These are phyloP conservation scores for Masnerella sp. DNA, from an alignment of 2,888 invertebrate genomes.

Conservation along the genomic window DNA sequence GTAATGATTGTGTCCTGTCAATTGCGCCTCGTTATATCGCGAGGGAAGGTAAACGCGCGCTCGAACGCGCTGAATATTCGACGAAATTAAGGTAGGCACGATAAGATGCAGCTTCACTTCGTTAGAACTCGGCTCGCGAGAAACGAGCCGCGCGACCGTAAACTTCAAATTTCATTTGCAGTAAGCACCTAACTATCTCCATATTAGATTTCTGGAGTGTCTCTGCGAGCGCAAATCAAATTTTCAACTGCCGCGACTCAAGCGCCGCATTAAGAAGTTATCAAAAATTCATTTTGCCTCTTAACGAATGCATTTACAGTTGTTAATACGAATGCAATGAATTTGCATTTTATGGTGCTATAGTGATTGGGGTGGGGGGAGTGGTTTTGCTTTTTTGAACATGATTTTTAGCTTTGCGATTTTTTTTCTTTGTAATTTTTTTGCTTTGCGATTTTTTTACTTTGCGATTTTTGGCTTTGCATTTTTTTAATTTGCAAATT, in stretches of 20 bases:
- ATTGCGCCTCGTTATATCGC: constrained; percentile 52
- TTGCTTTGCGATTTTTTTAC: no score
- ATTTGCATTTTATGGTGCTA: no score
- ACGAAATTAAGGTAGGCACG: constrained; percentile 59
- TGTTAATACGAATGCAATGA: constrained; percentile 6
- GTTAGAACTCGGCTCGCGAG: constrained; percentile 53
- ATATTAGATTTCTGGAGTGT: constrained; percentile 67
- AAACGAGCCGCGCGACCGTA: constrained; percentile 64
- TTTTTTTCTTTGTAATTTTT: no score
- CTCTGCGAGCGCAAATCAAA: constrained; percentile 62
- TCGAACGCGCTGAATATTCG: constrained; percentile 52
- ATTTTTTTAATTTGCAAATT: no score
- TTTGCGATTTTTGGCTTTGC: no score
- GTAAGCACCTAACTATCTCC: constrained; percentile 64
- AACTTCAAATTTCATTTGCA: constrained; percentile 67
- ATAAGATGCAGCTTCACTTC: constrained; percentile 60
- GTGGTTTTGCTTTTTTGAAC: no score
- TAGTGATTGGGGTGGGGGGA: no score
- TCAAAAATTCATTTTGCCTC: constrained; percentile 29
- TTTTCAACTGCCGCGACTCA: constrained; percentile 44
- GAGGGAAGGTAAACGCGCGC: constrained; percentile 43
- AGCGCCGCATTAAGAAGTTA: constrained; percentile 42
- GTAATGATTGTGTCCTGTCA: constrained; percentile 57
- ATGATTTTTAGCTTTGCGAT: no score
- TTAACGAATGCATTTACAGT: constrained; percentile 14